Evolutionary conservation across 2,113 vertebrate genomes (phyloP).

Genomic region (Salvelinus fontinalis): DNA sequence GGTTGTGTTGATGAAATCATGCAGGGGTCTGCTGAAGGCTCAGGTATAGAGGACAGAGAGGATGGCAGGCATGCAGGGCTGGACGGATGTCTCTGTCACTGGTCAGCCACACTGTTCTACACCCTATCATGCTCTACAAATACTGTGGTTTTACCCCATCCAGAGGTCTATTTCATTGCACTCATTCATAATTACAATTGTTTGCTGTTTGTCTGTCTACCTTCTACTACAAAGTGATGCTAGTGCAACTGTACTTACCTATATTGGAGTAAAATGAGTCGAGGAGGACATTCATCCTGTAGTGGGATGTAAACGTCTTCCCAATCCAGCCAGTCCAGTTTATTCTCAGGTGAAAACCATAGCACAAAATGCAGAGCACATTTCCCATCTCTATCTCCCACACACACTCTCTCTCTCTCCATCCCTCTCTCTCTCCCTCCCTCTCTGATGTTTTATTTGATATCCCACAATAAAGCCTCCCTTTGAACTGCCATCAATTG

Average conservation of each 20-base stretch:
- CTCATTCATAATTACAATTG: not conserved
- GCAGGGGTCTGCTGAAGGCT: conserved; percentile 67
- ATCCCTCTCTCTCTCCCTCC: conserved; percentile 66
- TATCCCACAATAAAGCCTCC: conserved; percentile 77
- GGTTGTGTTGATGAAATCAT: conserved; percentile 91
- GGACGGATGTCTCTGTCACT: not conserved
- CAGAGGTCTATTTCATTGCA: not conserved
- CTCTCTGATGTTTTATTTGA: conserved; percentile 78
- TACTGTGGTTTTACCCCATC: not conserved
- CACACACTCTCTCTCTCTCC: conserved; percentile 59
- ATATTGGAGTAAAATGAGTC: not conserved
- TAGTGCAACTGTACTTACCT: too few relatives aligned
- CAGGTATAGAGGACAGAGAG: conserved; percentile 61
- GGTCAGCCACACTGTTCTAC: not conserved
- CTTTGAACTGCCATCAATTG: conserved; percentile 78
- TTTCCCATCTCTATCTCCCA: conserved; percentile 59
- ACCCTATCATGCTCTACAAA: not conserved
- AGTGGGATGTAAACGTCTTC: not conserved
- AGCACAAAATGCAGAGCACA: conserved; percentile 66
- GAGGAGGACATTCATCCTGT: not conserved
- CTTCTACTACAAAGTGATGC: not conserved
- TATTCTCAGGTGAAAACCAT: conserved; percentile 71
- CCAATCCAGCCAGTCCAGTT: conserved; percentile 26
- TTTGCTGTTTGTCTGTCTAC: not conserved
- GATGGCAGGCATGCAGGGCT: conserved; percentile 50